A percentile compares a stretch with the other conserved stretches of the same genome.
These are phyloP conservation scores for Ernsta delagoae DNA, from an alignment of 2,888 invertebrate species.

Conservation along the genomic window DNA sequence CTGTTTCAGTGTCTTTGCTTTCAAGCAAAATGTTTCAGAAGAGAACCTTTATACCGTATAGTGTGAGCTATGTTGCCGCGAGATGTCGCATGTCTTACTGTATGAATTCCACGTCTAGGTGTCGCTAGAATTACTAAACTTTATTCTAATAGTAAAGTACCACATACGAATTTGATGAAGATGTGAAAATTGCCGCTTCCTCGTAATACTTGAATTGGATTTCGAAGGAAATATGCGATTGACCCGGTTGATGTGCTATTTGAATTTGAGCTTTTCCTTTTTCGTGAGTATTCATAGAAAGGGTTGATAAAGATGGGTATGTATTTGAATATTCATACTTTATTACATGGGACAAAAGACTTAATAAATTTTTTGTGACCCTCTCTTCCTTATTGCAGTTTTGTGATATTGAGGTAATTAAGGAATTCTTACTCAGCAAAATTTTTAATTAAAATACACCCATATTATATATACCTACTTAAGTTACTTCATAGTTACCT, in stretches of 20 bases:
- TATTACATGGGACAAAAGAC: constrained; percentile 22
- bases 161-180: constrained; percentile 31
- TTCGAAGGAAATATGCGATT: constrained; percentile 36
- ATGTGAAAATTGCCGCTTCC: constrained; percentile 35
- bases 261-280: constrained; percentile 27
- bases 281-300: constrained; percentile 32
- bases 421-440: neutral
- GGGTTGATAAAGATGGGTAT: constrained; percentile 35
- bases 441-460: constrained; percentile 14
- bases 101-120: constrained; percentile 8
- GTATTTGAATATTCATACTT: constrained; percentile 32
- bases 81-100: constrained; percentile 9
- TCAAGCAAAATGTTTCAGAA: neutral
- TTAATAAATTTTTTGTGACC: constrained; percentile 16
- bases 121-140: constrained; percentile 2
- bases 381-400: constrained; percentile 4
- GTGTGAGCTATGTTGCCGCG: neutral
- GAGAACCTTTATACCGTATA: neutral
- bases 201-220: constrained; percentile 34
- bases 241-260: constrained; percentile 35
- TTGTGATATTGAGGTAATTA: constrained; percentile 15
- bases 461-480: no score
- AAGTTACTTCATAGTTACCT: no score
- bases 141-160: neutral
- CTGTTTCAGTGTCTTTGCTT: neutral